These are phyloP conservation scores for Oncorhynchus mykiss DNA, from an alignment of 2,113 vertebrate species.

Conservation along the genomic window DNA sequence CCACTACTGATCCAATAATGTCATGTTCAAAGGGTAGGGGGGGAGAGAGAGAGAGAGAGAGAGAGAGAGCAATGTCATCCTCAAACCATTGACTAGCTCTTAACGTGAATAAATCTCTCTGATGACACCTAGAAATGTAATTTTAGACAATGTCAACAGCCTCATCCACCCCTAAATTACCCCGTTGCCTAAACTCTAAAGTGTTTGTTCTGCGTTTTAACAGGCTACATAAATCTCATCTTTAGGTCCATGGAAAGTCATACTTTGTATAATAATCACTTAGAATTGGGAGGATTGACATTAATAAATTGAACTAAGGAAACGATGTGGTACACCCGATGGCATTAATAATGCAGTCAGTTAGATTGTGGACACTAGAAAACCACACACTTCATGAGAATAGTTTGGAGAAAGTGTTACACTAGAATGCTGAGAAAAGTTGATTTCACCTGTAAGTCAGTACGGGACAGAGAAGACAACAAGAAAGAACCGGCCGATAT, in stretches of 20 bases:
- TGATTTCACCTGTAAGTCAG: too few relatives aligned
- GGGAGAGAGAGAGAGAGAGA: too few relatives aligned
- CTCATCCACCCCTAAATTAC: slow-evolving; percentile 14
- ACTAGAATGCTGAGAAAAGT: too few relatives aligned
- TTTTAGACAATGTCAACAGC: slow-evolving; percentile 45
- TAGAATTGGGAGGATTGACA: slow-evolving; percentile 10
- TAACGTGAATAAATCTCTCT: slow-evolving; percentile 45
- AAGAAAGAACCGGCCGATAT: background rate
- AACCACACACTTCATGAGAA: background rate
- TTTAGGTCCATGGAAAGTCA: slow-evolving; percentile 31
- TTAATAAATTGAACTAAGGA: slow-evolving; percentile 23
- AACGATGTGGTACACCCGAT: slow-evolving; percentile 30
- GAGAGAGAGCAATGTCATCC: too few relatives aligned
- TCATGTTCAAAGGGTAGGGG: too few relatives aligned
- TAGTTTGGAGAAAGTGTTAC: too few relatives aligned
- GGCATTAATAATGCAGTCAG: slow-evolving; percentile 22
- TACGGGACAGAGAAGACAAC: background rate
- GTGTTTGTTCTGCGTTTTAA: slow-evolving; percentile 24
- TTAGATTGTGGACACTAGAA: background rate
- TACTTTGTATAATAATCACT: slow-evolving; percentile 20
- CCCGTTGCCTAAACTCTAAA: slow-evolving; percentile 8
- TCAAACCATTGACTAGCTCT: slow-evolving; percentile 35
- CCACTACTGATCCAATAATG: rapidly evolving
- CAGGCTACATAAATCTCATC: slow-evolving; percentile 29
- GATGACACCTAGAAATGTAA: slow-evolving; percentile 53